A percentile compares a stretch with the other conserved stretches of the same genome.
These are phyloP conservation scores for Plecotus auritus DNA, from an alignment of 2,113 vertebrate species.

Conservation along the genomic window DNA sequence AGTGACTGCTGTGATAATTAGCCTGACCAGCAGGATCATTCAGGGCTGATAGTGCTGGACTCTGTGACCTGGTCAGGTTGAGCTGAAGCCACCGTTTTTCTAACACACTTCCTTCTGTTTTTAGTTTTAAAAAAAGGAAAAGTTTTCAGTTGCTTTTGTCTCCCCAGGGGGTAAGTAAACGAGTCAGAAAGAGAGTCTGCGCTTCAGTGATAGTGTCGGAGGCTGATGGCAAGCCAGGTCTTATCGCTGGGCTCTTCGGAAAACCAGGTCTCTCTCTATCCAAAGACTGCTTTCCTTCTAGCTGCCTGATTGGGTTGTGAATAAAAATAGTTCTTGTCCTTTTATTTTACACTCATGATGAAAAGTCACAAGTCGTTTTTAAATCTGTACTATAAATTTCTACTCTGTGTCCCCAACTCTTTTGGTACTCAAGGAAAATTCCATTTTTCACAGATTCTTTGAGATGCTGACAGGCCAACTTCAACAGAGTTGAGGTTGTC, in stretches of 20 bases:
- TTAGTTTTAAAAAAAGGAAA: constrained; percentile 26
- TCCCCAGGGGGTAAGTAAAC: constrained; percentile 71
- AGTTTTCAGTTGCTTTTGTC: constrained; percentile 49
- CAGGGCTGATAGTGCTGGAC: constrained; percentile 54
- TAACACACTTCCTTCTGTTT: constrained; percentile 59
- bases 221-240: neutral
- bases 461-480: neutral
- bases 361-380: constrained; percentile 66
- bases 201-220: neutral
- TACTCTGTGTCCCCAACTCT: constrained; percentile 62
- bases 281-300: constrained; percentile 70
- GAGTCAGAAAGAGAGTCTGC: neutral
- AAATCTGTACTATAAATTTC: constrained; percentile 70
- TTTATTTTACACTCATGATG: constrained; percentile 72
- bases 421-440: constrained; percentile 24
- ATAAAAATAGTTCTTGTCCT: constrained; percentile 73
- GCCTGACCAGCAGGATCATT: constrained; percentile 46
- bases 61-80: constrained; percentile 38
- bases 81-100: constrained; percentile 75
- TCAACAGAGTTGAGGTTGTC: constrained; percentile 40
- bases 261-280: neutral
- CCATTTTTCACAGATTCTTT: constrained; percentile 69
- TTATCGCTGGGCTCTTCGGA: neutral
- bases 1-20: constrained; percentile 46
- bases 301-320: constrained; percentile 70